Evolutionary conservation across 2,888 invertebrate genomes (phyloP).

Genomic region (Didymodactylos carnosus): DNA sequence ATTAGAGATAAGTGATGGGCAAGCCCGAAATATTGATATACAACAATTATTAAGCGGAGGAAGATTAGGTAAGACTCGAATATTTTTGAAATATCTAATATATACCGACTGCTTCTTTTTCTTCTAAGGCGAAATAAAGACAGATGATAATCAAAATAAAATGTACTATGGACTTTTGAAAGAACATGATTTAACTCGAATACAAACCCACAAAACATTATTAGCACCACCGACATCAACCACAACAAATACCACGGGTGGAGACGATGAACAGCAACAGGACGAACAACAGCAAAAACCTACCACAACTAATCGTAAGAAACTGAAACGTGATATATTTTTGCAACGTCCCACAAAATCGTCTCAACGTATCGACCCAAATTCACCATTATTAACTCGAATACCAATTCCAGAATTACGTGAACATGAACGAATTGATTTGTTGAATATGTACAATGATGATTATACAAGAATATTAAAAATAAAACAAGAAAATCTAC

Average conservation of each 20-base stretch:
- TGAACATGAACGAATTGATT: neutral
- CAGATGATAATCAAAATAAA: slow-evolving; percentile 54
- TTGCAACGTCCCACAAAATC: slow-evolving; percentile 41
- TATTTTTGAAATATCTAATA: no score
- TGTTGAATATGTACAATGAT: neutral
- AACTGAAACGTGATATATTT: neutral
- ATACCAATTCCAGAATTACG: slow-evolving; percentile 79
- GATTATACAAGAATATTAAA: slow-evolving; percentile 4
- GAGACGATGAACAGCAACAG: no score
- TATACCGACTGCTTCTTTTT: no score
- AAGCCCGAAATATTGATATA: neutral
- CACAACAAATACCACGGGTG: slow-evolving; percentile 22
- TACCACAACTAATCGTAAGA: slow-evolving; percentile 1
- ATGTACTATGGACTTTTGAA: slow-evolving; percentile 80
- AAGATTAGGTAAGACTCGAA: slow-evolving; percentile 5
- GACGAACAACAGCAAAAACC: no score
- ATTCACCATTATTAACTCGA: slow-evolving; percentile 72
- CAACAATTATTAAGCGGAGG: slow-evolving; percentile 4
- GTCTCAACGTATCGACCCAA: slow-evolving; percentile 78
- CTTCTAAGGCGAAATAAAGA: slow-evolving; percentile 10
- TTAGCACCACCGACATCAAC: slow-evolving; percentile 16
- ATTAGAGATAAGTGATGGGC: slow-evolving; percentile 6
- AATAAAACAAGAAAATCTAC: slow-evolving; percentile 40
- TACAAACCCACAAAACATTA: slow-evolving; percentile 41
- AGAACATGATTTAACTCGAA: slow-evolving; percentile 49